phyloP scores from a whole-genome alignment of 2,888 invertebrate genomes.

The Andrena trimmerana region DNA sequence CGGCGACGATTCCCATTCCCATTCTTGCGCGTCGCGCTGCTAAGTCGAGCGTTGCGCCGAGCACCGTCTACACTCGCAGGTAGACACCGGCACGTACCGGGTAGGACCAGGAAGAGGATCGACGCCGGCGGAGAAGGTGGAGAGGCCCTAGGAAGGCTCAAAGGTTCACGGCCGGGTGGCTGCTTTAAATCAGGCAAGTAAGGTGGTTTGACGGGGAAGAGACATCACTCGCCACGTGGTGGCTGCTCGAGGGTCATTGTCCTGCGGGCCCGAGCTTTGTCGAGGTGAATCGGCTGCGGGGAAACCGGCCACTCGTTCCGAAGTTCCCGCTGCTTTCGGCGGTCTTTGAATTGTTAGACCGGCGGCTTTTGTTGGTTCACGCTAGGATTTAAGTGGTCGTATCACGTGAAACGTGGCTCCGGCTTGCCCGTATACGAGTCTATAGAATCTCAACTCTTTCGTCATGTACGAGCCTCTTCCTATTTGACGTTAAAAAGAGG shows the following conservation, averaged over 20 bases:
- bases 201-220: conserved; percentile 80
- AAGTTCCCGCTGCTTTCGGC: conserved; percentile 62
- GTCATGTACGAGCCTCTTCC: conserved; percentile 15
- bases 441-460: neutral
- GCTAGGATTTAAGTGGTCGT: conserved; percentile 1
- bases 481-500: conserved; percentile 23
- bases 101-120: conserved; percentile 17
- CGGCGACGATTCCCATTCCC: conserved; percentile 42
- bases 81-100: conserved; percentile 19
- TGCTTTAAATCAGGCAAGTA: conserved; percentile 77
- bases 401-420: neutral
- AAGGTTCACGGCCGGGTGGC: conserved; percentile 75
- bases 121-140: conserved; percentile 33
- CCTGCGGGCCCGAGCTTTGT: conserved; percentile 72
- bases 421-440: neutral
- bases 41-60: conserved; percentile 20
- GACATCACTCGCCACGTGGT: conserved; percentile 80
- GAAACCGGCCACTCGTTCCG: conserved; percentile 50
- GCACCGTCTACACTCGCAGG: conserved; percentile 25
- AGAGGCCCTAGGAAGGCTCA: conserved; percentile 66
- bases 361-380: conserved; percentile 1
- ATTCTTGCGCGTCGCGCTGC: conserved; percentile 8
- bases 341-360: conserved; percentile 46
- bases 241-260: conserved; percentile 76
- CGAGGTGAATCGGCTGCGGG: conserved; percentile 65